Evolutionary conservation across 2,113 vertebrate species (phyloP), one percentile per base, ranked within the genome.

Genomic region (Leptobrachium leishanense): DNA sequence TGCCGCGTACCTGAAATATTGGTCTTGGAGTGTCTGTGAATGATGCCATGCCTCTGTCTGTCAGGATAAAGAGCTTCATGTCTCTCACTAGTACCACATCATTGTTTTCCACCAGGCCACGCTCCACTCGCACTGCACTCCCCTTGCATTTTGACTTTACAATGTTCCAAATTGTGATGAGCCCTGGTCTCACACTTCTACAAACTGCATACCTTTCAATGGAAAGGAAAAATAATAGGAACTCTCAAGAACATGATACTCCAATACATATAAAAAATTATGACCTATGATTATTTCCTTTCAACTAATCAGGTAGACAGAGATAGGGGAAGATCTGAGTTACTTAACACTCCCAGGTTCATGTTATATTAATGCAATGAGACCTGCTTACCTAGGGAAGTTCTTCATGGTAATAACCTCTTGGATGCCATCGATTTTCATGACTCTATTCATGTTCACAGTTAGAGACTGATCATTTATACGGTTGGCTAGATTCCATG

Each of bases 401-500:
- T 81, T 88, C 13, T 83, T 74, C 82, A 85, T 71, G n/a, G 84
- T 72, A 46, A 87, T 66, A 78, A 86, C 76, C 75, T 91, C 84
- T 66, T 82, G 70, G 11, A 88, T 89, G 73, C 86, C 85, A 13
- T 87, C 87, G 73, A 15, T 72, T 20, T 10, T 87, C 82, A 86
- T 87, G 54, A 39, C 70, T 62, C 83, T 87, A 40, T 89, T 88
- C 68, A 84, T 81, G 74, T 87, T 88, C 75, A 88, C 84, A 75
- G 82, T 87, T 6, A 92, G 88, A 79, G 84, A 84, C 79, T 84
- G 84, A 77, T 88, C 90, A 66, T 85, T 87, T 81, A 90, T 87
- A 77, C 86, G 86, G 66, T 84, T 85, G 53, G 84, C 74, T 40
- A 90, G 77, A 67, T 91, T 89, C 89, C 85, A 90, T n/a, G 80